Evolutionary conservation across 1,140 invertebrate species (phyloP), one percentile per base, ranked within the genome.

Genomic region (Drosophila ohnishii): DNA sequence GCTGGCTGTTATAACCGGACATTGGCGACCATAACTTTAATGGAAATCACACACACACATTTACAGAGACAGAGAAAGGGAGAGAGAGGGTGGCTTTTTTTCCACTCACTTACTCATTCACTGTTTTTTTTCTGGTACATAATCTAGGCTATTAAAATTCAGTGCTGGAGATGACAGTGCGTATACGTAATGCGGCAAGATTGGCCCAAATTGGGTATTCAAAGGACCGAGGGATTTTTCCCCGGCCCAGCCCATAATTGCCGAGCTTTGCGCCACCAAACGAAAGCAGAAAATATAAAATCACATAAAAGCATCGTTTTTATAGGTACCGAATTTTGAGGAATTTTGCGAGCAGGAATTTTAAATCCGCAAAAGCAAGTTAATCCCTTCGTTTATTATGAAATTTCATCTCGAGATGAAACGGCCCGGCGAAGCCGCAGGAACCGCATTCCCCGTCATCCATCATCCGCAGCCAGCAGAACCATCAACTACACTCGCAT

Each of bases 141-240:
- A 77, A 84, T 81, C 71, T 56, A 44, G 25, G 64, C 67, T 77
- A 85, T 84, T 84, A 84, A 81, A 84, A 74, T 66, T 84, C 78
- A 59, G 66, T 50, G 65, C 40, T 58, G 62, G 37, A 28, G 63
- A 16, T 70, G 44, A 86, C 63, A 47, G 47, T 42, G 78, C 82
- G 82, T 85, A 86, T 86, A 63, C 82, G 75, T 70, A 60, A 85
- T 85, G 65, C 35, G 50, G 55, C 50, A 45, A 73, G 62, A 76
- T 76, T 72, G 50, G 34, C 47, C 56, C 32, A 62, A 83, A 75
- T 75, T 75, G 70, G 59, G 28, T 58, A 75, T 64, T 64, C 70
- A 40, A 63, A 58, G 32, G 34, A 45, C 28, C 19, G n/a, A 51
- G 59, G 47, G 47, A 45, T 61, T 61, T 61, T 61, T 61, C 10